phyloP scores from a whole-genome alignment of 2,888 invertebrate species.

The Syritta pipiens region DNA sequence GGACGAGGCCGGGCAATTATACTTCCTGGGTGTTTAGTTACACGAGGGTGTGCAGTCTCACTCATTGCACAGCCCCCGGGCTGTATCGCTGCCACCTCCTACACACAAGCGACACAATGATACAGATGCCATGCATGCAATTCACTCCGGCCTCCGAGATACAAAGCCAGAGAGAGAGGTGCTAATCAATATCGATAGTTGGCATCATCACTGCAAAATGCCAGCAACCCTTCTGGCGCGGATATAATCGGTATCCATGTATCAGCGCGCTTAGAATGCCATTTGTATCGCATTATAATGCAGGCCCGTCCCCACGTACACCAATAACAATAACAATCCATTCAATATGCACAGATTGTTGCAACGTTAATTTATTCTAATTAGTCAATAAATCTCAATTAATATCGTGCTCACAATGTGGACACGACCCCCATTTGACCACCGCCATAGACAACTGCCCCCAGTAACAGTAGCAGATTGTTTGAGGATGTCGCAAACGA shows the following conservation, averaged over 20 bases:
- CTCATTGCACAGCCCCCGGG: not conserved
- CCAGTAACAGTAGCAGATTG: constrained; percentile 27
- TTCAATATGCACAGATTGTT: constrained; percentile 71
- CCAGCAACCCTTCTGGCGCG: constrained; percentile 57
- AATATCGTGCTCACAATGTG: constrained; percentile 71
- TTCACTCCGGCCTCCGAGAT: too few species aligned
- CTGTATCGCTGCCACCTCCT: constrained; percentile 12
- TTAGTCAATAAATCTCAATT: constrained; percentile 79
- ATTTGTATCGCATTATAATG: constrained; percentile 58
- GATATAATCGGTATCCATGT: constrained; percentile 61
- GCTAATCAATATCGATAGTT: constrained; percentile 65
- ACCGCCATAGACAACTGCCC: not conserved
- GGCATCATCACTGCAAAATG: constrained; percentile 56
- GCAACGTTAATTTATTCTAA: constrained; percentile 77
- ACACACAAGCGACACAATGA: too few species aligned
- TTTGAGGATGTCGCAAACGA: constrained; percentile 3
- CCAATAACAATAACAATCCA: constrained; percentile 66
- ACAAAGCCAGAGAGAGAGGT: constrained; percentile 46
- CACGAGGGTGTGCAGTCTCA: constrained; percentile 5
- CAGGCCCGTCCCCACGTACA: constrained; percentile 7
- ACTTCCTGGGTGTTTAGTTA: not conserved
- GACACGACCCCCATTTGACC: constrained; percentile 64
- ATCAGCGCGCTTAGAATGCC: constrained; percentile 56
- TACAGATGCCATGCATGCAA: too few species aligned
- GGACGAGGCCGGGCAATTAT: constrained; percentile 52